Evolutionary conservation across 1,140 invertebrate genomes (phyloP), one percentile per base, ranked within the genome.

Genomic region (Atta cephalotes): DNA sequence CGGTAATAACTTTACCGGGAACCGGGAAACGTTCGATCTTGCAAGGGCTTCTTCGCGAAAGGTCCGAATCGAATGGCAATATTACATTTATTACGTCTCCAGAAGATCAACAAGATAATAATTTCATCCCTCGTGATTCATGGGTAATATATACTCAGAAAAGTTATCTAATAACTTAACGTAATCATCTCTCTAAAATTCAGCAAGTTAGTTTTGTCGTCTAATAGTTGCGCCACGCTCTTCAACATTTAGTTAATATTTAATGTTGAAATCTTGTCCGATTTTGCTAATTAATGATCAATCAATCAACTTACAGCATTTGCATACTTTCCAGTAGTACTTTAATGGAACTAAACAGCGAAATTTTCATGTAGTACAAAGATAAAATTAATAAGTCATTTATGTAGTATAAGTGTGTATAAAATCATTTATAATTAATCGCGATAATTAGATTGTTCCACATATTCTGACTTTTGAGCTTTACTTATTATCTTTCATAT

Each of bases 401-500:
- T 51, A n/a, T 2, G 25, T 62, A 35, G 31, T n/a, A n/a, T n/a
- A n/a, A n/a, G n/a, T n/a, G n/a, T n/a, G n/a, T n/a, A n/a, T n/a
- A n/a, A n/a, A n/a, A n/a, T 35, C 31, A 35, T 6, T 35, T 6
- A 62, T 25, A 28, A 25, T n/a, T 39, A 74, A 82, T 84, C 63
- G 70, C 16, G 28, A 56, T 25, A 25, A 25, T 60, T 49, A 6
- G 53, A 60, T 84, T 76, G 70, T 74, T 62, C 68, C 25, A 39
- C 12, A 56, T 49, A 16, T 66, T 62, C 28, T 49, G 56, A 63
- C 51, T 63, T 84, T 49, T 39, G 28, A 31, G 56, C 28, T 49
- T 60, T 74, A 74, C 21, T 39, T 45, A 82, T 82, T 82, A 82
- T 39, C 80, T 84, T 84, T 84, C 45, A 21, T n/a, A 14, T 16